phyloP scores from a whole-genome alignment of 92 coral and sea anemone species.

The Scolanthus callimorphus region DNA sequence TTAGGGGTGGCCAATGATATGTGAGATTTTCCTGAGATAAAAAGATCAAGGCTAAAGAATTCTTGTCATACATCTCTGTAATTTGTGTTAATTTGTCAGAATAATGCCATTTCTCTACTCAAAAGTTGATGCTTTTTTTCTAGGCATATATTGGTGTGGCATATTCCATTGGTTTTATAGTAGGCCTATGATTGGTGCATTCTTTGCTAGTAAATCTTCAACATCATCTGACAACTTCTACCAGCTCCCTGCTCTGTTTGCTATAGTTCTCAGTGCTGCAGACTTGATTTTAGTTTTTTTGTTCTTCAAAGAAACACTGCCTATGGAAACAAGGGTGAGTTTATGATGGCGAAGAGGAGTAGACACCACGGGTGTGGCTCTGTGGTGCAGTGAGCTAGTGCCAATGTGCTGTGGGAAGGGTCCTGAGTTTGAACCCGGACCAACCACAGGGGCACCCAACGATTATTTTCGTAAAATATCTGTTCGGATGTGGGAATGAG shows the following conservation, averaged over 20 bases:
- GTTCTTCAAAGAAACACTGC: conserved; percentile 80
- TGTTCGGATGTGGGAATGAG: too few species aligned
- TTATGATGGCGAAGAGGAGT: too few species aligned
- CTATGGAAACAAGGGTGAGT: conserved; percentile 80
- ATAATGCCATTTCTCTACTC: not conserved
- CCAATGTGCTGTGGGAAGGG: too few species aligned
- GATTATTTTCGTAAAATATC: too few species aligned
- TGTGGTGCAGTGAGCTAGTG: too few species aligned
- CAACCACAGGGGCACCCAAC: too few species aligned
- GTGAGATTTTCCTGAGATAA: too few species aligned
- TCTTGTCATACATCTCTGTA: not conserved
- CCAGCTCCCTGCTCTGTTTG: conserved; percentile 78
- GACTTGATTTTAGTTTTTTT: conserved; percentile 64
- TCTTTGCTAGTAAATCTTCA: conserved; percentile 78
- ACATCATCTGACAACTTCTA: conserved; percentile 68
- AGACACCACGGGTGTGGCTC: too few species aligned
- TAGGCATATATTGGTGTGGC: conserved; percentile 94
- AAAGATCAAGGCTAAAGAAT: too few species aligned
- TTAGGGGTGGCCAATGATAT: too few species aligned
- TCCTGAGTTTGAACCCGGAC: too few species aligned
- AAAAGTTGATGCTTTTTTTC: conserved; percentile 5
- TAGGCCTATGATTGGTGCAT: conserved; percentile 96
- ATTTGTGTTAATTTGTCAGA: not conserved
- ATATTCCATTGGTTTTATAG: conserved; percentile 89
- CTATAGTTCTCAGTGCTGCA: conserved; percentile 61